Evolutionary conservation across 1,140 invertebrate species (phyloP).

Genomic region (Dreissena polymorpha): DNA sequence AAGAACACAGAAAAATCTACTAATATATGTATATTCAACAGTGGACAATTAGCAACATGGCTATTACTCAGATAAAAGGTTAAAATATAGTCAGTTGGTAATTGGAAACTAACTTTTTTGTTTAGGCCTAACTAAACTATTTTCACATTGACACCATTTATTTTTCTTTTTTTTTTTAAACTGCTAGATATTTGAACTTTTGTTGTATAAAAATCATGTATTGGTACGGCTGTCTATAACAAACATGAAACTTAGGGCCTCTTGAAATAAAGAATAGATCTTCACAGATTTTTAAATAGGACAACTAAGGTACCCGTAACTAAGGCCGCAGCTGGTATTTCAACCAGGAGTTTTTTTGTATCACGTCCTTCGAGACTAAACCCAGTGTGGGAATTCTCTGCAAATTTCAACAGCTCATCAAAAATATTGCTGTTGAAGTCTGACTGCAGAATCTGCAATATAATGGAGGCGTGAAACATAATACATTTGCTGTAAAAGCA

Average conservation of each 20-base stretch:
- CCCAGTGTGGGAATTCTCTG: slow-evolving; percentile 49
- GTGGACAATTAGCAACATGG: no score
- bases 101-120: no score
- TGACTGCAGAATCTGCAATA: slow-evolving; percentile 69
- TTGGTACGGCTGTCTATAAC: not conserved
- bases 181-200: no score
- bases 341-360: slow-evolving; percentile 28
- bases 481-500: not conserved
- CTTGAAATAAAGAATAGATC: not conserved
- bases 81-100: no score
- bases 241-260: not conserved
- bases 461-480: not conserved
- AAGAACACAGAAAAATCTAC: no score
- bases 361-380: slow-evolving; percentile 48
- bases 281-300: not conserved
- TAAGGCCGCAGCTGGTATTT: slow-evolving; percentile 75
- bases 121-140: no score
- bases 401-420: slow-evolving; percentile 73
- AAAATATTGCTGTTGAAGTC: slow-evolving; percentile 75
- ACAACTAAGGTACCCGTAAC: slow-evolving; percentile 68
- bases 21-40: no score
- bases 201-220: no score
- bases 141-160: no score
- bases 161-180: no score
- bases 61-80: no score